Evolutionary conservation across 2,113 vertebrate species (phyloP).

Genomic region (Phycodurus eques): DNA sequence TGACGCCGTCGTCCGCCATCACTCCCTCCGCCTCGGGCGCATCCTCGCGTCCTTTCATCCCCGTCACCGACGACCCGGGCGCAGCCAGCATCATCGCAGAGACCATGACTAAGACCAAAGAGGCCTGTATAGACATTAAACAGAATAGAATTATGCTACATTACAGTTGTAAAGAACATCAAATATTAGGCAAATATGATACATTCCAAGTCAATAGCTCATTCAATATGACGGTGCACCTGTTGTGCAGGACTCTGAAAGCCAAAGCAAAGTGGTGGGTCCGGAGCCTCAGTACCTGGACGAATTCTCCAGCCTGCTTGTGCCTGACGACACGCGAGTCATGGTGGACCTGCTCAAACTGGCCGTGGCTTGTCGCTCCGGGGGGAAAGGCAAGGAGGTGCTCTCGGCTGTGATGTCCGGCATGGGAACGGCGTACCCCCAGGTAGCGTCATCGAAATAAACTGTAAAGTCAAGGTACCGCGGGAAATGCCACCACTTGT

Average conservation of each 20-base stretch:
- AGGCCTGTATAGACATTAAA: constrained; percentile 53
- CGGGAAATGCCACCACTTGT: neutral
- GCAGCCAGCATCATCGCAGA: constrained; percentile 98
- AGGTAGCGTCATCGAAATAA: constrained; percentile 67
- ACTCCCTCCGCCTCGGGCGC: constrained; percentile 88
- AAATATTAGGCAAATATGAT: neutral
- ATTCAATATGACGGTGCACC: neutral
- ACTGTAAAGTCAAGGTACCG: too few species aligned
- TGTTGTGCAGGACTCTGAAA: constrained; percentile 85
- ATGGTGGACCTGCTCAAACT: constrained; percentile 95
- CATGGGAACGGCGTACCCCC: constrained; percentile 95
- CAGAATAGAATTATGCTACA: too few species aligned
- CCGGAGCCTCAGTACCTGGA: constrained; percentile 93
- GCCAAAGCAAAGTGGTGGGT: constrained; percentile 85
- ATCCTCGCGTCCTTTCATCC: constrained; percentile 94
- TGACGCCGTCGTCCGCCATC: constrained; percentile 89
- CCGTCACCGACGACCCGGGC: constrained; percentile 95
- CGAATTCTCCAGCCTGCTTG: constrained; percentile 90
- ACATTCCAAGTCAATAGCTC: neutral
- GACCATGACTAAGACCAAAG: constrained; percentile 98
- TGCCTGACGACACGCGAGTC: constrained; percentile 90
- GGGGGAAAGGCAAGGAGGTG: constrained; percentile 90
- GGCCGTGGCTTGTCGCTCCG: constrained; percentile 87
- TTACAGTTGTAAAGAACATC: too few species aligned
- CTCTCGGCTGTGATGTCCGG: constrained; percentile 93